Evolutionary conservation across 2,888 invertebrate species (phyloP), one percentile per base, ranked within the genome.

Genomic region (Latrodectus elegans): DNA sequence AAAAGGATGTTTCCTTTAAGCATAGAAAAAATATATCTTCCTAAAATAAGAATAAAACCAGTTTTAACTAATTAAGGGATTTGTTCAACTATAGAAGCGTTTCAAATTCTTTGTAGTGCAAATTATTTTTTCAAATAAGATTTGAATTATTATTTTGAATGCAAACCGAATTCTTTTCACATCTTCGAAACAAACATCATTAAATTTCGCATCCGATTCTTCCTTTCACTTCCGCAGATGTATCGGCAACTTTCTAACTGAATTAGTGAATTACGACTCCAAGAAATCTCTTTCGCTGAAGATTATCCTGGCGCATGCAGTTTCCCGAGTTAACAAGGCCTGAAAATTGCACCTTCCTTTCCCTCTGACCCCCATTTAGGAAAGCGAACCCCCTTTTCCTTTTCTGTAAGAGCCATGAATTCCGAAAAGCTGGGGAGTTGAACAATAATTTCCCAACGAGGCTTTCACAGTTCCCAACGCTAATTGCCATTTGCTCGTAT

Each of bases 401-500:
- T 22, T 22, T 1, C 1, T 22, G 22, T 22, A 22, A 22, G 22
- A 22, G 22, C 22, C 22, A 22, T 22, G 22, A 22, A 22, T 22
- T 22, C 22, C 22, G 22, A 72, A 22, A 22, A 51, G 55, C 78
- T 9, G 9, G n/a, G 38, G 51, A n/a, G 65, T 26, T 22, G 70
- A 70, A 78, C 70, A 78, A 80, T 72, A 80, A 80, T 80, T 80
- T n/a, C 17, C 49, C 71, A 49, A n/a, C 8, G 11, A 11, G 51
- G 15, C 67, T 78, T 76, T 22, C 17, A 14, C 22, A 55, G 55
- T 60, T 26, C 53, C 9, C 49, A n/a, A 60, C 72, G 51, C 64
- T 81, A 81, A 81, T 81, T 81, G 78, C 26, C 70, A 79, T 79
- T 79, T 70, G 78, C 70, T 22, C 14, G 65, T 55, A 79, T 68